These are phyloP conservation scores for Pemphredon lugubris DNA, from an alignment of 2,888 invertebrate genomes.

Conservation along the genomic window DNA sequence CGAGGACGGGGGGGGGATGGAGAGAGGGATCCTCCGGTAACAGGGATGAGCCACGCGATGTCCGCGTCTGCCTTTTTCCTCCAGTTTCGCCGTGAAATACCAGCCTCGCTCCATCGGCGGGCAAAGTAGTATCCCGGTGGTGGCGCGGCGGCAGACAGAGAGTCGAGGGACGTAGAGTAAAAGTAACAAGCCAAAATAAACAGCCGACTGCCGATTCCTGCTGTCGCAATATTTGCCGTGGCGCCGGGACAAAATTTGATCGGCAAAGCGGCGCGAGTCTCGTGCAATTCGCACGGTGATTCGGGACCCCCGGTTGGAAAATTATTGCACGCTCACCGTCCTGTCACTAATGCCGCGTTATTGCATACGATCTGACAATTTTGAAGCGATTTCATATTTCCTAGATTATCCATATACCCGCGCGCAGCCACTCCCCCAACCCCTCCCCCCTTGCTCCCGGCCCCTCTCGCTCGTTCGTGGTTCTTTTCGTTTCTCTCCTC, in stretches of 20 bases:
- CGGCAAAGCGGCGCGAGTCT: constrained; percentile 11
- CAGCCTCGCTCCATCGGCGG: constrained; percentile 22
- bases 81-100: constrained; percentile 24
- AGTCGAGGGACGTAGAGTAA: constrained; percentile 37
- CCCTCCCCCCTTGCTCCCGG: background rate
- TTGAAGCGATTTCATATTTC: constrained; percentile 73
- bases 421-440: background rate
- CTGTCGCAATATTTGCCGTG: constrained; percentile 69
- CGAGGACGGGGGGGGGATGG: background rate
- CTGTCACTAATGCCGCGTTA: constrained; percentile 72
- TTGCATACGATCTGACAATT: constrained; percentile 74
- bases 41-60: constrained; percentile 4
- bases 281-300: too few relatives aligned
- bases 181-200: constrained; percentile 72
- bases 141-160: constrained; percentile 26
- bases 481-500: background rate
- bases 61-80: constrained; percentile 34
- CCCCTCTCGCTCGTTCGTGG: background rate
- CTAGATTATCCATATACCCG: constrained; percentile 63
- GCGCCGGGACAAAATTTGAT: constrained; percentile 61
- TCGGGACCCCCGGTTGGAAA: constrained; percentile 17
- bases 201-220: constrained; percentile 69
- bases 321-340: constrained; percentile 46
- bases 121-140: constrained; percentile 17
- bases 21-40: background rate